These are phyloP conservation scores for Electrona antarctica DNA, from an alignment of 2,113 vertebrate species.

Conservation along the genomic window DNA sequence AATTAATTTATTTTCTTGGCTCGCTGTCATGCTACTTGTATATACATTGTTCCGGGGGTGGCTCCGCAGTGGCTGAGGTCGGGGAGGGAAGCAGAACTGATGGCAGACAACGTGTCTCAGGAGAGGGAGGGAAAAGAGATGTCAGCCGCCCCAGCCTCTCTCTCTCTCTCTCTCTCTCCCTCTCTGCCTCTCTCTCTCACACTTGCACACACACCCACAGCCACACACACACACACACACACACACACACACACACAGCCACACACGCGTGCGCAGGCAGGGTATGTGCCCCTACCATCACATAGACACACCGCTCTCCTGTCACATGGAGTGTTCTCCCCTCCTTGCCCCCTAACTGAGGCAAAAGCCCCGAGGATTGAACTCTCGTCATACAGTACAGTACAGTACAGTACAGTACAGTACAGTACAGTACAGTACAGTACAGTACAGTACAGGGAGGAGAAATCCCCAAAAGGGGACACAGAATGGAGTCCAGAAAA, in stretches of 20 bases:
- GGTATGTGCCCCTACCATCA: neutral
- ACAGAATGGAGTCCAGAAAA: slow-evolving; percentile 53
- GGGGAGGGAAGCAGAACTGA: slow-evolving; percentile 54
- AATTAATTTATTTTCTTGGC: slow-evolving; percentile 53
- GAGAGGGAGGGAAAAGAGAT: slow-evolving; percentile 55
- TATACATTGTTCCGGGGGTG: slow-evolving; percentile 41
- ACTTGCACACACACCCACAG: slow-evolving; percentile 16
- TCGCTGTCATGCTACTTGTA: slow-evolving; percentile 34
- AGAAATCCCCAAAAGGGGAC: slow-evolving; percentile 69
- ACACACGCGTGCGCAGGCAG: slow-evolving; percentile 3
- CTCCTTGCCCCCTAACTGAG: slow-evolving; percentile 32
- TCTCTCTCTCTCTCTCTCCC: slow-evolving; percentile 14
- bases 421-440: slow-evolving; percentile 22
- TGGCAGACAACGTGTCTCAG: slow-evolving; percentile 58
- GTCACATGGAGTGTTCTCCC: slow-evolving; percentile 5
- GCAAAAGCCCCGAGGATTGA: slow-evolving; percentile 41
- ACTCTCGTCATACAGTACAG: slow-evolving; percentile 28
- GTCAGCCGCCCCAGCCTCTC: slow-evolving; percentile 45
- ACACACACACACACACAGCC: slow-evolving; percentile 16
- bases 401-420: slow-evolving; percentile 6
- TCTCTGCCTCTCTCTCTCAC: slow-evolving; percentile 7
- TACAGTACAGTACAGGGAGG: slow-evolving; percentile 33
- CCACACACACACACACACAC: slow-evolving; percentile 15
- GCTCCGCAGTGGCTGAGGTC: slow-evolving; percentile 48
- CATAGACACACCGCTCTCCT: slow-evolving; percentile 12